Percentiles rank a stretch among this genome's conserved stretches.
Conservation (phyloP, 2,797 vertebrate genomes). For the Hemitrygon akajei region DNA sequence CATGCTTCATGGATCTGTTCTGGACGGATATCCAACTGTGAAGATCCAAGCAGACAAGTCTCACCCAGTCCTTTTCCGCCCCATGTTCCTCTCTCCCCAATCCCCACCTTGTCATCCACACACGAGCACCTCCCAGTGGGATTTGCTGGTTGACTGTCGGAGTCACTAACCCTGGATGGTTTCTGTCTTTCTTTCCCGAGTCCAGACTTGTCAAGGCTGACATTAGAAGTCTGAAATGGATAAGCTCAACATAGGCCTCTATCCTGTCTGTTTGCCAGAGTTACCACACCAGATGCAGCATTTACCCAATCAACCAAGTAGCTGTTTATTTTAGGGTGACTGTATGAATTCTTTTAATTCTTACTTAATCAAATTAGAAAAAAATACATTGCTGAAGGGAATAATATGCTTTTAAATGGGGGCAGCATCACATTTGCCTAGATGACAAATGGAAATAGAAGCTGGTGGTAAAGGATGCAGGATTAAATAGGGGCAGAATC, state of each 20-base stretch:
- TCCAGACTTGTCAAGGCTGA: not conserved
- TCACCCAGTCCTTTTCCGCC: constrained; percentile 27
- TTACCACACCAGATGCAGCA: not conserved
- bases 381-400: not conserved
- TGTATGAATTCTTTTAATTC: not conserved
- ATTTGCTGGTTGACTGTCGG: not conserved
- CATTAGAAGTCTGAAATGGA: not conserved
- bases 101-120: not conserved
- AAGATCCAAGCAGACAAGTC: not conserved
- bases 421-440: not conserved
- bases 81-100: not conserved
- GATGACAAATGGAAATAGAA: not conserved
- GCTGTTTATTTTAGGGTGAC: not conserved
- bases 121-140: not conserved
- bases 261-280: not conserved
- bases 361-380: not conserved
- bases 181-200: not conserved
- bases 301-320: not conserved
- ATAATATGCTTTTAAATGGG: not conserved
- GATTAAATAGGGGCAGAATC: not conserved
- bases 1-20: not conserved
- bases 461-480: not conserved
- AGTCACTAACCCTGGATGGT: not conserved
- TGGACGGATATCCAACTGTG: not conserved
- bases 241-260: not conserved